Evolutionary conservation across 1,140 invertebrate genomes (phyloP).

Genomic region (Phocides pigmalion): DNA sequence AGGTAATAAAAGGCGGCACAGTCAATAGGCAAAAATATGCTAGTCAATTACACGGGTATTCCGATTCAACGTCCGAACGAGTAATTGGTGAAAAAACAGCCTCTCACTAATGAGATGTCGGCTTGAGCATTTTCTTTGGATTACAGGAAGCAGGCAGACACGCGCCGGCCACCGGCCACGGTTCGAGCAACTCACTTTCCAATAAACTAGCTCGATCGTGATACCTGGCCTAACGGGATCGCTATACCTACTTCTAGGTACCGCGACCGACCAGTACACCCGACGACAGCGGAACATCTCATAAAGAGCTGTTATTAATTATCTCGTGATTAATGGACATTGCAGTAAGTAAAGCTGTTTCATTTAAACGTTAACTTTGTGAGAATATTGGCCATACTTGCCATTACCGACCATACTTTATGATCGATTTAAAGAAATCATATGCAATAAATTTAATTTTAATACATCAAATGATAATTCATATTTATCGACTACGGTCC

Average conservation of each 20-base stretch:
- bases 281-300: constrained; percentile 23
- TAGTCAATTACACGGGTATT: constrained; percentile 16
- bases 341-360: no score
- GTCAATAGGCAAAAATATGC: constrained; percentile 1
- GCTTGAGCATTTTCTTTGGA: constrained; percentile 57
- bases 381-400: no score
- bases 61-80: constrained; percentile 17
- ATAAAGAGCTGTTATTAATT: constrained; percentile 16
- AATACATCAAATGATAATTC: no score
- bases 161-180: constrained; percentile 60
- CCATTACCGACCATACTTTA: no score
- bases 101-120: constrained; percentile 29
- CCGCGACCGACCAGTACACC: constrained; percentile 56
- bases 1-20: not conserved
- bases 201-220: constrained; percentile 77
- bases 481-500: no score
- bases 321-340: not conserved
- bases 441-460: no score
- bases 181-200: constrained; percentile 75
- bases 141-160: constrained; percentile 51
- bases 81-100: constrained; percentile 20
- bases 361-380: no score
- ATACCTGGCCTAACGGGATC: constrained; percentile 79
- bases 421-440: no score
- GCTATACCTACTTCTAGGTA: constrained; percentile 63